These are phyloP conservation scores for Diaperis boleti DNA, from an alignment of 2,888 invertebrate genomes.

Conservation along the genomic window DNA sequence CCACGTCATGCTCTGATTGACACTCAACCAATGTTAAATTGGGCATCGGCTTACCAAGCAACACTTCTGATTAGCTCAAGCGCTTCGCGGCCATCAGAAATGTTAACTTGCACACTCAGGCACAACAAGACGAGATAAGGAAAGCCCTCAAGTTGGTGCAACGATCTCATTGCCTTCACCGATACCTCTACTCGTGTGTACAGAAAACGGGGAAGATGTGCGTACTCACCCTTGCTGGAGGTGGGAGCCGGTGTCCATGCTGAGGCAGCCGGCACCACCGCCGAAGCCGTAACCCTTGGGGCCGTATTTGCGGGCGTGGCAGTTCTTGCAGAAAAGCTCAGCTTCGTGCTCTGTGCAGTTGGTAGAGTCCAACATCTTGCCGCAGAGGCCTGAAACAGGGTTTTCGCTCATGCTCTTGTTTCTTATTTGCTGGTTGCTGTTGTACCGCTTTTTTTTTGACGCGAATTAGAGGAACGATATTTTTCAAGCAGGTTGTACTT, in stretches of 20 bases:
- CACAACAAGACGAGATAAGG: constrained; percentile 60
- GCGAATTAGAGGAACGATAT: too few species aligned
- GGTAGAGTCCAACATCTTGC: constrained; percentile 98
- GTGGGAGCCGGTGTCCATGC: constrained; percentile 95
- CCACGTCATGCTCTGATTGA: constrained; percentile 59
- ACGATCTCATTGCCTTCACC: constrained; percentile 48
- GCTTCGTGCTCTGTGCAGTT: constrained; percentile 98
- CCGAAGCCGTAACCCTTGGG: constrained; percentile 99
- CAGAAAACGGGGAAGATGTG: constrained; percentile 10
- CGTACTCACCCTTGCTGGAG: constrained; percentile 85
- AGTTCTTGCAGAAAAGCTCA: constrained; percentile 96
- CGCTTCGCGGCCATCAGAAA: constrained; percentile 50
- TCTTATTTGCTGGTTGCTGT: background rate
- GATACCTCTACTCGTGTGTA: constrained; percentile 48
- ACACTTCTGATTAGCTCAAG: constrained; percentile 57
- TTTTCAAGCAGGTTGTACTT: too few species aligned
- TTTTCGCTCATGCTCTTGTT: background rate
- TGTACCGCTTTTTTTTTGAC: background rate
- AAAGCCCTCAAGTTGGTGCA: constrained; percentile 66
- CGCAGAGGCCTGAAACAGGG: constrained; percentile 83
- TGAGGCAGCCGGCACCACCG: constrained; percentile 96
- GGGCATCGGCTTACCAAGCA: constrained; percentile 59
- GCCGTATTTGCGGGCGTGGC: constrained; percentile 98
- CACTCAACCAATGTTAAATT: constrained; percentile 44
- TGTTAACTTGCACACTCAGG: constrained; percentile 54